Conservation (phyloP, 64 coral and sea anemone species). For the Stylophora pistillata region DNA sequence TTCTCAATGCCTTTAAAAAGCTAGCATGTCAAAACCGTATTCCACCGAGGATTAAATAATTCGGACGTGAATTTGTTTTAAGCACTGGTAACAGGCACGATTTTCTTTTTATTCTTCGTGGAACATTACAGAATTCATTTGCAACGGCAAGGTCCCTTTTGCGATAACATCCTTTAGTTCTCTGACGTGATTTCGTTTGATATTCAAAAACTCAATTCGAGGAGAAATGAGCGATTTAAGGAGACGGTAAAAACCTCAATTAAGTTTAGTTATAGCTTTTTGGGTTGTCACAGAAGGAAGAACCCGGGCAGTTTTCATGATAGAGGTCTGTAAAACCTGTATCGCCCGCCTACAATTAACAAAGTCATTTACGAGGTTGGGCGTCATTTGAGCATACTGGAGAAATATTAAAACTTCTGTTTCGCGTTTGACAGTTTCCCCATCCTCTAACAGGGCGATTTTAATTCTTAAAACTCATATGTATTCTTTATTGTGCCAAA, state of each 20-base stretch:
- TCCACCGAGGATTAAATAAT: no score
- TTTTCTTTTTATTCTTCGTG: not conserved
- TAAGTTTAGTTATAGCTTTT: not conserved
- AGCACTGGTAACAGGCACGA: not conserved
- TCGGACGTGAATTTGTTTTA: no score
- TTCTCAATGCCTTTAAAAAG: not conserved
- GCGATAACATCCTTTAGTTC: no score
- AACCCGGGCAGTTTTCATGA: not conserved
- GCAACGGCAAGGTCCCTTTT: not conserved
- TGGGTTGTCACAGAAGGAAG: not conserved
- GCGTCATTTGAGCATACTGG: not conserved
- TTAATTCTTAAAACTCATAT: not conserved
- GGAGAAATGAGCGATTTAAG: not conserved
- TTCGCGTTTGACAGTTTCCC: constrained; percentile 21
- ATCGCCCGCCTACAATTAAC: not conserved
- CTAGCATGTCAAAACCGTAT: no score
- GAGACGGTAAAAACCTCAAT: not conserved
- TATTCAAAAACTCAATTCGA: no score
- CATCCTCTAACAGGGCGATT: constrained; percentile 1
- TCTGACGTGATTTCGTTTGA: no score
- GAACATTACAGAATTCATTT: not conserved
- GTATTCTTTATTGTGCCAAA: constrained; percentile 8
- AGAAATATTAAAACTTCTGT: constrained; percentile 23
- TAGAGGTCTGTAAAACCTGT: not conserved
- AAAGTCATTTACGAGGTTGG: constrained; percentile 1